A percentile compares a stretch with the other conserved stretches of the same genome.
These are phyloP conservation scores for pig (Sus scrofa) DNA, from an alignment of 2,113 vertebrate genomes.

Conservation along the genomic window DNA sequence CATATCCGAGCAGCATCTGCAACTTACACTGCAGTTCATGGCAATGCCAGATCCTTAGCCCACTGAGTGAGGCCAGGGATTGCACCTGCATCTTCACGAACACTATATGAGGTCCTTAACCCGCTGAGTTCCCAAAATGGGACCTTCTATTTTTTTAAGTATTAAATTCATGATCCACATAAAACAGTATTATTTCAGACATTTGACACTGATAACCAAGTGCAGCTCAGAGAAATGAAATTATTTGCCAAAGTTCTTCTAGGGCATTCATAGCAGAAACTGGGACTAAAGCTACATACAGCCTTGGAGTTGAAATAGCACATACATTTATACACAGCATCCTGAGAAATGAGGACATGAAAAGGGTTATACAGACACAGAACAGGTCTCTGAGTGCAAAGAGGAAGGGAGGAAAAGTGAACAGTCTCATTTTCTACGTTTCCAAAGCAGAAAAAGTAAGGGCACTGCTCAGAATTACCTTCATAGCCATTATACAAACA, in stretches of 20 bases:
- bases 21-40: too few relatives aligned
- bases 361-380: background rate
- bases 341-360: background rate
- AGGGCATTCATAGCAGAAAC: background rate
- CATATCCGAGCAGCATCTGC: too few relatives aligned
- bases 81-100: too few relatives aligned
- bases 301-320: background rate
- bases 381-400: too few relatives aligned
- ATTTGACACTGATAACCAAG: background rate
- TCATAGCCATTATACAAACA: background rate
- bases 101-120: too few relatives aligned
- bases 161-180: background rate
- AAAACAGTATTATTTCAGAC: background rate
- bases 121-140: too few relatives aligned
- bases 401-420: background rate
- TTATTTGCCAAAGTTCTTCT: background rate
- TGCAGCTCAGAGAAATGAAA: background rate
- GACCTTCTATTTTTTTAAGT: too few relatives aligned
- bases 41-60: too few relatives aligned
- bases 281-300: background rate
- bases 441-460: background rate
- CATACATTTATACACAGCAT: background rate
- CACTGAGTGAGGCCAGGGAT: too few relatives aligned
- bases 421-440: background rate
- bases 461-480: background rate